Percentiles rank a stretch among this genome's conserved stretches.
Evolutionary conservation across 2,888 invertebrate species (phyloP).

Genomic region (Tiphia femorata): DNA sequence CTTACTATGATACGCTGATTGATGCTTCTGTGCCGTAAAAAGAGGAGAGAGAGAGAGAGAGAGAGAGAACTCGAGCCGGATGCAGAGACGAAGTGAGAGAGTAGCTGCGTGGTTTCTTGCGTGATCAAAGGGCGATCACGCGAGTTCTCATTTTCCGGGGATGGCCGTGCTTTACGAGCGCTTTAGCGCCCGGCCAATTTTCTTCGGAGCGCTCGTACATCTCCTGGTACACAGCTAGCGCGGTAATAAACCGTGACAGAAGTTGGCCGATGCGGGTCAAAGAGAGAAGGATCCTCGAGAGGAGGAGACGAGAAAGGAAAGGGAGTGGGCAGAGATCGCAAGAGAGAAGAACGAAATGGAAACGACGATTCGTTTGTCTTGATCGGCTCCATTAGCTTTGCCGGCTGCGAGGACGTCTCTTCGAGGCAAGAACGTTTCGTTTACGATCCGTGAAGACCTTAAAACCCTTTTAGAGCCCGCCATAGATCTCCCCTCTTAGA

Average conservation of each 20-base stretch:
- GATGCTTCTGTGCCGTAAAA: background rate
- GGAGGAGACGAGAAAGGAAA: too few relatives aligned
- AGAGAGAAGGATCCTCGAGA: too few relatives aligned
- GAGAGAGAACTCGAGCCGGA: conserved; percentile 1
- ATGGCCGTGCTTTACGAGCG: conserved; percentile 18
- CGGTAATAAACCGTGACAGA: background rate
- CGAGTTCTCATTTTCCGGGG: conserved; percentile 25
- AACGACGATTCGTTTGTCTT: too few relatives aligned
- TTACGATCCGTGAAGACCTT: too few relatives aligned
- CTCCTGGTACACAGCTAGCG: background rate
- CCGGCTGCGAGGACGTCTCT: too few relatives aligned
- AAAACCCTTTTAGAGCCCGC: too few relatives aligned
- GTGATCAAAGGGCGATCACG: conserved; percentile 31
- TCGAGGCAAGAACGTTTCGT: too few relatives aligned
- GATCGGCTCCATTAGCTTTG: too few relatives aligned
- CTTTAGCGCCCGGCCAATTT: conserved; percentile 20
- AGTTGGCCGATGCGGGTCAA: background rate
- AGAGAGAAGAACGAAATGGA: too few relatives aligned
- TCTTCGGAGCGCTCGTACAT: conserved; percentile 1
- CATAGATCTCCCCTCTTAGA: too few relatives aligned
- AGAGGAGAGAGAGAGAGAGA: background rate
- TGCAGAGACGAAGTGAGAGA: conserved; percentile 14
- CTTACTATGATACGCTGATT: background rate
- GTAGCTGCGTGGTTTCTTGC: conserved; percentile 20
- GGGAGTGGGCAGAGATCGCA: too few relatives aligned